A percentile compares a stretch with the other conserved stretches of the same genome.
Evolutionary conservation across 1,140 invertebrate genomes (phyloP).

Genomic region (Hycleus cichorii): DNA sequence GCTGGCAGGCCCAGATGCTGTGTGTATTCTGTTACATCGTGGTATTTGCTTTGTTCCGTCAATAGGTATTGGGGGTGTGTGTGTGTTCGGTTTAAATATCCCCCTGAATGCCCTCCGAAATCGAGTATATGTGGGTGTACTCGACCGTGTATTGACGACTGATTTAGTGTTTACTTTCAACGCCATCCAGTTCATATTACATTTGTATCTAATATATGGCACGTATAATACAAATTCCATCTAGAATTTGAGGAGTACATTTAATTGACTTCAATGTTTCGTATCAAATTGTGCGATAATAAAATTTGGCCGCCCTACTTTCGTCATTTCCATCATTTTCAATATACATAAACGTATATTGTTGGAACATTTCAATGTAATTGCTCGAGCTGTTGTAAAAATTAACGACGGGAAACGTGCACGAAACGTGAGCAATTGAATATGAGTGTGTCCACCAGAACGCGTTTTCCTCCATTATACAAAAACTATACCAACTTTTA

Average conservation of each 20-base stretch:
- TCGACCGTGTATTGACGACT: constrained; percentile 1
- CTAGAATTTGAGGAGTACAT: no score
- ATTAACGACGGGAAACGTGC: constrained; percentile 39
- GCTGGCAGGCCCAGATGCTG: constrained; percentile 10
- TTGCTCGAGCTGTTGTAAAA: constrained; percentile 36
- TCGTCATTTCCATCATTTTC: constrained; percentile 19
- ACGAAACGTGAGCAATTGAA: constrained; percentile 39
- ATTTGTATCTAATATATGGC: background rate
- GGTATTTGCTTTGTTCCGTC: constrained; percentile 13
- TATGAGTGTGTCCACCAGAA: constrained; percentile 31
- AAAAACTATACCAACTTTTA: background rate
- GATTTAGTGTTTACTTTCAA: constrained; percentile 11
- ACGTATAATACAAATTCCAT: no score
- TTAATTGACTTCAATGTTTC: no score
- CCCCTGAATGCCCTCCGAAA: background rate
- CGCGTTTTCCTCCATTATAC: background rate
- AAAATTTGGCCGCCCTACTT: no score
- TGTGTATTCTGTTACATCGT: constrained; percentile 12
- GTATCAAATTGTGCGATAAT: no score
- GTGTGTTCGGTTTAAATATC: background rate
- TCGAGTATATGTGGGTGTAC: background rate
- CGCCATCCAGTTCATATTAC: constrained; percentile 15
- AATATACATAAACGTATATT: constrained; percentile 18
- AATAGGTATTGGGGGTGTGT: constrained; percentile 3
- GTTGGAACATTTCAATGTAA: constrained; percentile 24